Evolutionary conservation across 2,797 vertebrate genomes (phyloP).

Genomic region (Anguilla marmorata): DNA sequence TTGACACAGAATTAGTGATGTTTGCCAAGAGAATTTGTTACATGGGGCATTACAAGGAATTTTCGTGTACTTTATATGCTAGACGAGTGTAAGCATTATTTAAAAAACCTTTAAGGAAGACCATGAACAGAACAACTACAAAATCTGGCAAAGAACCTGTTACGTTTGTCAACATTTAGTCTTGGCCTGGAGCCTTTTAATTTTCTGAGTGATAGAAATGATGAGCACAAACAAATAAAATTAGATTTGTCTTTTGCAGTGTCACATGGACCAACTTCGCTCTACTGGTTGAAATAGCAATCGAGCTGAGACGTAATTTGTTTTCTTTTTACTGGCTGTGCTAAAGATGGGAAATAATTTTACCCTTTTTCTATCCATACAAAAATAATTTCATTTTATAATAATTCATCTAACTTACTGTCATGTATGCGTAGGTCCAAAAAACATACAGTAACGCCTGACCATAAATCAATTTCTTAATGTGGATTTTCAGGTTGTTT

Average conservation of each 20-base stretch:
- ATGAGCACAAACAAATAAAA: neutral
- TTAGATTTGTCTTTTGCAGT: neutral
- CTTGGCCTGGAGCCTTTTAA: neutral
- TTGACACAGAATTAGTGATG: neutral
- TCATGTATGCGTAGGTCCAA: neutral
- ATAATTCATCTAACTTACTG: neutral
- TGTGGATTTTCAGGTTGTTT: neutral
- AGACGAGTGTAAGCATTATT: neutral
- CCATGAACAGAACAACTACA: neutral
- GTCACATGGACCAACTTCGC: neutral
- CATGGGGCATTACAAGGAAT: neutral
- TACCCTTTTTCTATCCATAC: neutral
- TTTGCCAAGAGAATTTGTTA: neutral
- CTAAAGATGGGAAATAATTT: neutral
- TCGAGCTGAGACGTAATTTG: neutral
- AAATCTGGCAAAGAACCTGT: neutral
- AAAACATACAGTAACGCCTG: neutral
- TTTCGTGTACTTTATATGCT: neutral
- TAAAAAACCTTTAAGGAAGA: neutral
- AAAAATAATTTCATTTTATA: constrained; percentile 2
- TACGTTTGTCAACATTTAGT: neutral
- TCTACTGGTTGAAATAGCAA: neutral
- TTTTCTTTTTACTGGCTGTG: neutral
- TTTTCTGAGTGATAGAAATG: neutral
- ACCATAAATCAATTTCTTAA: neutral